phyloP scores from a whole-genome alignment of 2,797 vertebrate genomes.

The Momotus momota region DNA sequence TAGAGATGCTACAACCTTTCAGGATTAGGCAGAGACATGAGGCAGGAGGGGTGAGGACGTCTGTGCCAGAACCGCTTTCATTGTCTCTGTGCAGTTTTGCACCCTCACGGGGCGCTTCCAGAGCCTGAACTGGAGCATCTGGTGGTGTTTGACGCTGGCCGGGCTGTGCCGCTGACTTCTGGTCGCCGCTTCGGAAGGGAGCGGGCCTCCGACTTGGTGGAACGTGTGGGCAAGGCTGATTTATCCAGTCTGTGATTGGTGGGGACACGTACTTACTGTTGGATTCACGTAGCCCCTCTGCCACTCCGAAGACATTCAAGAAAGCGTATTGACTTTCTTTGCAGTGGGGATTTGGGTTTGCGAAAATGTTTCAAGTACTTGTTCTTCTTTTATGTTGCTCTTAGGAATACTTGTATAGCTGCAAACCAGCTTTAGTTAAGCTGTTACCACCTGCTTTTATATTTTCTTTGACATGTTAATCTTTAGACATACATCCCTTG shows the following conservation, averaged over 20 bases:
- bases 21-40: accelerated
- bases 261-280: constrained; percentile 12
- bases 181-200: not conserved
- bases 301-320: not conserved
- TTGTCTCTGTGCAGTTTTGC: not conserved
- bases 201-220: not conserved
- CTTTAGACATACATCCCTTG: constrained; percentile 74
- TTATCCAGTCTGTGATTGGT: not conserved
- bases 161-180: not conserved
- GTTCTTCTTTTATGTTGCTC: constrained; percentile 75
- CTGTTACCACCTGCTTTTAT: constrained; percentile 80
- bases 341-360: constrained; percentile 46
- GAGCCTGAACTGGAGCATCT: not conserved
- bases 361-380: constrained; percentile 63
- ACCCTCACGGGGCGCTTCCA: not conserved
- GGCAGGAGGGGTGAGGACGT: not conserved
- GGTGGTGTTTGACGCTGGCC: accelerated
- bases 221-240: not conserved
- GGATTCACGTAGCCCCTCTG: not conserved
- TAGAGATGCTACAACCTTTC: not conserved
- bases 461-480: constrained; percentile 81
- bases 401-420: constrained; percentile 72
- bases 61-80: not conserved
- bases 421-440: constrained; percentile 75
- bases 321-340: constrained; percentile 40